Evolutionary conservation across 2,888 invertebrate species (phyloP).

Genomic region (Tachina lurida): DNA sequence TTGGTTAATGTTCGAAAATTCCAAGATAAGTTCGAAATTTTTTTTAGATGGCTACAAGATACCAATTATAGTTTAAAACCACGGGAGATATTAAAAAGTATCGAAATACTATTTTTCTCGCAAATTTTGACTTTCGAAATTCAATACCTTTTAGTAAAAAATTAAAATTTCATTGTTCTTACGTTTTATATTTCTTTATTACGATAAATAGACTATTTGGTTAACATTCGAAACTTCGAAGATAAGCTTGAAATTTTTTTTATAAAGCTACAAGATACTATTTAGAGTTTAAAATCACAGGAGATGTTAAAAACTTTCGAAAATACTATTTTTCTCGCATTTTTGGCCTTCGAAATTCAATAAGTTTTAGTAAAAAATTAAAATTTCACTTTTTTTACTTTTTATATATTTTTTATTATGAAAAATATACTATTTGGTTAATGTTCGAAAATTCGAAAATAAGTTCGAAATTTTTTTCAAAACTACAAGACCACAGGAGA

Average conservation of each 20-base stretch:
- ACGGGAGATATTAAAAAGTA: too few species aligned
- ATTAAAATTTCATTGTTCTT: neutral
- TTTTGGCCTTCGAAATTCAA: too few species aligned
- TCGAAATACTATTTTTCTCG: too few species aligned
- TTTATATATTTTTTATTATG: neutral
- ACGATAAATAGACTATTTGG: neutral
- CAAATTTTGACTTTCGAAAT: neutral
- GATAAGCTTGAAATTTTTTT: neutral
- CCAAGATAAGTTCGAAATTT: slow-evolving; percentile 1
- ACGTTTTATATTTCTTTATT: too few species aligned
- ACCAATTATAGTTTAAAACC: neutral
- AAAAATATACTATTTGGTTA: neutral
- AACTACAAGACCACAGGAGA: neutral
- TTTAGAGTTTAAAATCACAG: too few species aligned
- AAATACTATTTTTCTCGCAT: too few species aligned
- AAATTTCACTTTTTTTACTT: neutral
- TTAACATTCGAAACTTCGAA: slow-evolving; percentile 1
- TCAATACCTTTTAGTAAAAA: neutral
- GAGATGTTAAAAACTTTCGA: too few species aligned
- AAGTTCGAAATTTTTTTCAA: neutral
- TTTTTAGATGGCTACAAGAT: neutral
- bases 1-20: slow-evolving; percentile 4
- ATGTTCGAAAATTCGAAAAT: slow-evolving; percentile 17
- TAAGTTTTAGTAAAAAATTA: neutral
- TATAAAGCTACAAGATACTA: too few species aligned